Conservation (phyloP, 35 echinoderm and acorn worm genomes). For the Heliocidaris tuberculata region DNA sequence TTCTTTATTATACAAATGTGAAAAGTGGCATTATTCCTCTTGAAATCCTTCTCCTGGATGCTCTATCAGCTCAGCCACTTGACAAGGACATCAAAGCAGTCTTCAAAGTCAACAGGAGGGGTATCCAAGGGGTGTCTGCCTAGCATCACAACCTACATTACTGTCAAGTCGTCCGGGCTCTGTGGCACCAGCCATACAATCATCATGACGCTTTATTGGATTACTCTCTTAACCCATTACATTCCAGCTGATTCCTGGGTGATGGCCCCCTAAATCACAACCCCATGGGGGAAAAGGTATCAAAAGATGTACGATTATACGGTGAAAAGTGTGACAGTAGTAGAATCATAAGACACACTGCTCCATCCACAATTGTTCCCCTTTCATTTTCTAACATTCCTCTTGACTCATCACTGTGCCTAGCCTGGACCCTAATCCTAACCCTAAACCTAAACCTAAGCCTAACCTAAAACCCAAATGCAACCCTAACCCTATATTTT, state of each 20-base stretch:
- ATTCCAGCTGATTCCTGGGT: not conserved
- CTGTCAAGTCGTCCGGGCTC: not conserved
- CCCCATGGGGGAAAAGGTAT: not conserved
- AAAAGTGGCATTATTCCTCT: not conserved
- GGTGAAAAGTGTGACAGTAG: too few relatives aligned
- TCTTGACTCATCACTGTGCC: too few relatives aligned
- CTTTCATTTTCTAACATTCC: too few relatives aligned
- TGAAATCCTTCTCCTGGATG: not conserved
- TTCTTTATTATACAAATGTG: not conserved
- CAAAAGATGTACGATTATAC: not conserved
- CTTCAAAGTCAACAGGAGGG: not conserved
- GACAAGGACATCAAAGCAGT: not conserved
- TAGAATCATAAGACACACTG: too few relatives aligned
- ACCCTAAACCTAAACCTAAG: too few relatives aligned
- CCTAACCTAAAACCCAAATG: too few relatives aligned
- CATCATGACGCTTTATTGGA: not conserved
- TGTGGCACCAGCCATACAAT: conserved; percentile 24
- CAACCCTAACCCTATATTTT: too few relatives aligned
- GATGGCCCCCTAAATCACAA: not conserved
- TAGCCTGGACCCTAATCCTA: too few relatives aligned
- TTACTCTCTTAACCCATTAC: conserved; percentile 2
- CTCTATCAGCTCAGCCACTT: not conserved
- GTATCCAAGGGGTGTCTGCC: conserved; percentile 1
- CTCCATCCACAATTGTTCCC: too few relatives aligned
- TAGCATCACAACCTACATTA: conserved; percentile 34